Evolutionary conservation across 2,113 vertebrate species (phyloP).

Genomic region (Tympanuchus pallidicinctus): DNA sequence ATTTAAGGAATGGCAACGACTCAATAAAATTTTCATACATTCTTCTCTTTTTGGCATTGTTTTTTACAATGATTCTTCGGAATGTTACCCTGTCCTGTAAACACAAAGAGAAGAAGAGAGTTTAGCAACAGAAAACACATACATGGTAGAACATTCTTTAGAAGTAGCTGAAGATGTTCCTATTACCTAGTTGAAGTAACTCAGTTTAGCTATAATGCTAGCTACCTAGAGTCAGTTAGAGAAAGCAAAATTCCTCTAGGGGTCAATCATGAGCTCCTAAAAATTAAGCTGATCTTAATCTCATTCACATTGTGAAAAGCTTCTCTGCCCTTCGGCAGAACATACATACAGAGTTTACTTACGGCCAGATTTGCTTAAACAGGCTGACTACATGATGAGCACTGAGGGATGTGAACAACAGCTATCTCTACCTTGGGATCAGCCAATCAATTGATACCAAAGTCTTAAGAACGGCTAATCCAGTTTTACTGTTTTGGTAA

Average conservation of each 20-base stretch:
- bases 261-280: slow-evolving; percentile 15
- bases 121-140: slow-evolving; percentile 5
- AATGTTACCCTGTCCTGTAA: slow-evolving; percentile 87
- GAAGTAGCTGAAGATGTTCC: neutral
- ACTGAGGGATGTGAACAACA: neutral
- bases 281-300: neutral
- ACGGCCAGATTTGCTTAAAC: neutral
- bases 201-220: fast-evolving
- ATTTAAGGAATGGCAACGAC: slow-evolving; percentile 96
- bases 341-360: fast-evolving
- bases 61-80: slow-evolving; percentile 98
- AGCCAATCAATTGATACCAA: neutral
- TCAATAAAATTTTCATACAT: slow-evolving; percentile 98
- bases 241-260: slow-evolving; percentile 5
- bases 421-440: neutral
- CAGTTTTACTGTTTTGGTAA: neutral
- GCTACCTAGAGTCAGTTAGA: neutral
- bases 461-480: neutral
- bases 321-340: neutral
- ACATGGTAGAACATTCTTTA: neutral
- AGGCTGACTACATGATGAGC: neutral
- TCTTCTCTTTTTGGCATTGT: slow-evolving; percentile 97
- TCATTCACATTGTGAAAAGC: neutral
- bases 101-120: slow-evolving; percentile 34
- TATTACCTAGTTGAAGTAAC: neutral